Evolutionary conservation across 2,797 vertebrate genomes (phyloP), one percentile per base, ranked within the genome.

Genomic region (Schizopygopsis pylzovi): DNA sequence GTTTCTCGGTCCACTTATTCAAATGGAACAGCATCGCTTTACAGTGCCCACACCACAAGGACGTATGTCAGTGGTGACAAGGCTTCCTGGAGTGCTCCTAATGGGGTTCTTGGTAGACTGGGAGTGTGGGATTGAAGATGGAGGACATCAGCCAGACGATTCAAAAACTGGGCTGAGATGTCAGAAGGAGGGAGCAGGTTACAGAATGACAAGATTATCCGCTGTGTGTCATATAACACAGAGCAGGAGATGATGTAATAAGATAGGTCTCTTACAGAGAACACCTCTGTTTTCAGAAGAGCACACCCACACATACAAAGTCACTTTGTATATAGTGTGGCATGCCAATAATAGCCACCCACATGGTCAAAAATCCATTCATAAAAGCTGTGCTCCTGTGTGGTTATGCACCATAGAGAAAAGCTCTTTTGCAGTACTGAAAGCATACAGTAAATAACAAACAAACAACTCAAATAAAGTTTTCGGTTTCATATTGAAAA

Each of bases 11-110:
- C 47, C 25, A 25, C 39, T 7, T 79, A 4, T 82, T 79, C 43
- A 80, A 79, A 70, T 71, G 59, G 56, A 45, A 33, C 83, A 85
- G 87, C 89, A 84, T 93, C 83, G n/a, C 81, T 41, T 93, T 91
- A 90, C 68, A 73, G 54, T 72, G 20, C 91, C 85, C 84, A 47
- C 83, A 83, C 56, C 89, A 89, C 87, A 28, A 89, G 89, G 85
- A 52, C 82, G 52, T 79, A 49, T 85, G 84, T 61, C 68, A 63
- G 67, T 80, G 67, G 67, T 61, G 84, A 80, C 41, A 15, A 63
- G 68, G 20, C 41, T 61, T 80, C 65, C 67, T 49, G 49, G 25
- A 33, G 47, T 18, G 79, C 86, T 89, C 90, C 68, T 61, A 88
- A 86, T 91, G 86, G 90, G 89, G 47, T 70, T 15, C 18, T 70